Conservation (phyloP, 2,888 invertebrate species). For the Agonopterix heracliana region DNA sequence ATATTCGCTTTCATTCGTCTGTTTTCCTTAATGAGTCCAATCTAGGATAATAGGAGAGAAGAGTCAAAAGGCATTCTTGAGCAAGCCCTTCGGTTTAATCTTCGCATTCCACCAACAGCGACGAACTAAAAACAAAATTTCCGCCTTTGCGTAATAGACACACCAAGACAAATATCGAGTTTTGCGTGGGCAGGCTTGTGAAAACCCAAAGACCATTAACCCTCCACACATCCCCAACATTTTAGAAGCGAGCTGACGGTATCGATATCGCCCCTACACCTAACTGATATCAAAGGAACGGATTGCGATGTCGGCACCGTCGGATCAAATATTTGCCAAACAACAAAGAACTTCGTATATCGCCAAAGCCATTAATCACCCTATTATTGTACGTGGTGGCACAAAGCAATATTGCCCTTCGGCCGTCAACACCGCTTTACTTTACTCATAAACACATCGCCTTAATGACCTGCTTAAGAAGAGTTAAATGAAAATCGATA, state of each 20-base stretch:
- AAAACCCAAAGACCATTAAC: too few relatives aligned
- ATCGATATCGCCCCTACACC: neutral
- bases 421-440: constrained; percentile 45
- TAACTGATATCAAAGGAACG: constrained; percentile 46
- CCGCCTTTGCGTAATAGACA: too few relatives aligned
- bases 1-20: too few relatives aligned
- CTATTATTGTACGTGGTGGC: constrained; percentile 60
- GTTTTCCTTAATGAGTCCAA: too few relatives aligned
- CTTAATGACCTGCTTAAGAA: constrained; percentile 65
- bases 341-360: constrained; percentile 67
- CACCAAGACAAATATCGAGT: too few relatives aligned
- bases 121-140: too few relatives aligned
- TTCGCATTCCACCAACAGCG: too few relatives aligned
- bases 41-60: too few relatives aligned
- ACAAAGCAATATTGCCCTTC: constrained; percentile 68
- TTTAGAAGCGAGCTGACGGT: neutral
- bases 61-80: too few relatives aligned
- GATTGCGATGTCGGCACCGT: constrained; percentile 46
- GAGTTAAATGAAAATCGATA: constrained; percentile 69
- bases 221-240: too few relatives aligned
- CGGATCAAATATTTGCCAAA: constrained; percentile 66
- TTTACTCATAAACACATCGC: constrained; percentile 52
- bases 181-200: too few relatives aligned
- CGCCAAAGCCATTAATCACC: constrained; percentile 68
- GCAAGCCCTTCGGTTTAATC: too few relatives aligned